phyloP scores from a whole-genome alignment of 2,888 invertebrate genomes.

The Dicyrtoma fusca region DNA sequence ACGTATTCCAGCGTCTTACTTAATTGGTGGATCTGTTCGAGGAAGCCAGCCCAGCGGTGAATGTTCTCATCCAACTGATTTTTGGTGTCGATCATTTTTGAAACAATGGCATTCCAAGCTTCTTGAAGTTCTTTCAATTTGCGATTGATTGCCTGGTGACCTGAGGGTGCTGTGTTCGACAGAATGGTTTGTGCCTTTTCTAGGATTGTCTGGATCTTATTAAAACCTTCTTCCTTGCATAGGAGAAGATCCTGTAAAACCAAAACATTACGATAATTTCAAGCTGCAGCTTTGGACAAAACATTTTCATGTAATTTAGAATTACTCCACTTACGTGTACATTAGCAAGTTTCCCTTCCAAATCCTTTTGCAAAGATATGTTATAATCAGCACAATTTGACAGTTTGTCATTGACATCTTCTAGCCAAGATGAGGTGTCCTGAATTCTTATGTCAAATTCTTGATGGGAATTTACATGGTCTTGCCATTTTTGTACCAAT shows the following conservation, averaged over 20 bases:
- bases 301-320: neutral
- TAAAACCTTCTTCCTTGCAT: slow-evolving; percentile 91
- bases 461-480: slow-evolving; percentile 83
- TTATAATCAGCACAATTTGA: slow-evolving; percentile 82
- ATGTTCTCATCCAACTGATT: slow-evolving; percentile 84
- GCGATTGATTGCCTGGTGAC: slow-evolving; percentile 84
- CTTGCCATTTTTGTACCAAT: slow-evolving; percentile 86
- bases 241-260: slow-evolving; percentile 75
- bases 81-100: slow-evolving; percentile 89
- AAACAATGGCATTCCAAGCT: slow-evolving; percentile 83
- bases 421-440: slow-evolving; percentile 82
- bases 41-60: slow-evolving; percentile 86
- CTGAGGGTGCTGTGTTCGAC: slow-evolving; percentile 85
- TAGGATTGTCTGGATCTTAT: slow-evolving; percentile 83
- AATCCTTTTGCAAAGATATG: slow-evolving; percentile 79
- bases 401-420: slow-evolving; percentile 79
- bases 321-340: slow-evolving; percentile 62
- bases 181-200: slow-evolving; percentile 88
- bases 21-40: slow-evolving; percentile 83
- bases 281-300: neutral
- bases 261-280: neutral
- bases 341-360: slow-evolving; percentile 80
- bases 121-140: slow-evolving; percentile 81
- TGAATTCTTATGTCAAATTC: slow-evolving; percentile 80
- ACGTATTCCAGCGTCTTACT: slow-evolving; percentile 80